Evolutionary conservation across 2,113 vertebrate species (phyloP).

Genomic region (Colistium nudipinnis): DNA sequence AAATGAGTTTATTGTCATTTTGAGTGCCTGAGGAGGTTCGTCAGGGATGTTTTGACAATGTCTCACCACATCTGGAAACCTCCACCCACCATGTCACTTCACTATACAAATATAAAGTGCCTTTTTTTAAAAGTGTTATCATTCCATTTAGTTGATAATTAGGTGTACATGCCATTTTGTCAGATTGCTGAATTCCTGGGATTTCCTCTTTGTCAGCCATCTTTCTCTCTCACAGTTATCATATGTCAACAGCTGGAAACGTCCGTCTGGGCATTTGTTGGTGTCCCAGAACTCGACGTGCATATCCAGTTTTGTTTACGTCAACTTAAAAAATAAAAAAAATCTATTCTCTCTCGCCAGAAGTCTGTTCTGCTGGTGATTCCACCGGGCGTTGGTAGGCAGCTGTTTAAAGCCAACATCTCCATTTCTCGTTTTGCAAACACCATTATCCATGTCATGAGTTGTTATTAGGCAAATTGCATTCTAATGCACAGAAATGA

Average conservation of each 20-base stretch:
- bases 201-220: background rate
- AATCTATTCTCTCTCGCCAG: conserved; percentile 35
- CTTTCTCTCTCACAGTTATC: conserved; percentile 70
- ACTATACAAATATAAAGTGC: background rate
- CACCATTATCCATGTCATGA: conserved; percentile 34
- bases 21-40: background rate
- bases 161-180: background rate
- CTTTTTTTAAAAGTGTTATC: background rate
- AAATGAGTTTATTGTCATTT: background rate
- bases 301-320: conserved; percentile 62
- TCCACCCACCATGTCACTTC: background rate
- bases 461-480: conserved; percentile 1
- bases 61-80: conserved; percentile 28
- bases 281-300: conserved; percentile 60
- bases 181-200: conserved; percentile 17
- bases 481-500: conserved; percentile 3
- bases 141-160: background rate
- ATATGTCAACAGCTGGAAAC: conserved; percentile 75
- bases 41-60: background rate
- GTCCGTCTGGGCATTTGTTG: conserved; percentile 58
- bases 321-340: conserved; percentile 54
- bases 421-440: conserved; percentile 16
- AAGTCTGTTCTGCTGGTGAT: conserved; percentile 32
- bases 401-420: conserved; percentile 32
- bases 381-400: conserved; percentile 30